These are phyloP conservation scores for Upupa epops DNA, from an alignment of 2,113 vertebrate genomes.

Conservation along the genomic window DNA sequence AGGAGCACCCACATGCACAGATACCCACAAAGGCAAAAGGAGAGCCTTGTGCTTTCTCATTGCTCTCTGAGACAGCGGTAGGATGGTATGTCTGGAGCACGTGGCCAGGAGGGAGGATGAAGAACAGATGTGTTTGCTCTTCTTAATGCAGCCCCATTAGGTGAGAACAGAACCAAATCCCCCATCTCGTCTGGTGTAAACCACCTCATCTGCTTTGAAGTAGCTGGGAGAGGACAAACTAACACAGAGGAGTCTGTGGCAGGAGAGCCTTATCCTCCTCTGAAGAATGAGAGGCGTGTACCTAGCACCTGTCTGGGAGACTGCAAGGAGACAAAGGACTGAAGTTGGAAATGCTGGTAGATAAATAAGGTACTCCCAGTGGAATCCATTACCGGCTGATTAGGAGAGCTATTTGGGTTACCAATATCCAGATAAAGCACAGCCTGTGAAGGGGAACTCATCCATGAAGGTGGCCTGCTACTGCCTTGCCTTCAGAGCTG, in stretches of 20 bases:
- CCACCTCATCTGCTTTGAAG: neutral
- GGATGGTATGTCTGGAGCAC: fast-evolving
- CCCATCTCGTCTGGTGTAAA: neutral
- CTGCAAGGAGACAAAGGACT: constrained; percentile 3
- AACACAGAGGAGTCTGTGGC: neutral
- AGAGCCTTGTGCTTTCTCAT: neutral
- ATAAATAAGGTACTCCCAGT: neutral
- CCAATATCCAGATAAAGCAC: constrained; percentile 58
- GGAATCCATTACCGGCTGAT: constrained; percentile 35
- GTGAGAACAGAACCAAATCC: constrained; percentile 29
- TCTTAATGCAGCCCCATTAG: constrained; percentile 22
- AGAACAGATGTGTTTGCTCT: constrained; percentile 44
- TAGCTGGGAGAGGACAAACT: fast-evolving
- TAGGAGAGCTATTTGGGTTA: constrained; percentile 3
- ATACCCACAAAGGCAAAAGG: neutral
- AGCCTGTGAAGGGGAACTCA: constrained; percentile 2
- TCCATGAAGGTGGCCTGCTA: constrained; percentile 55
- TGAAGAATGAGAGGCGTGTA: neutral
- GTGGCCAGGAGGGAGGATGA: neutral
- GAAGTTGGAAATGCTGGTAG: neutral
- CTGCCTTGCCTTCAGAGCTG: neutral
- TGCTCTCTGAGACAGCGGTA: fast-evolving
- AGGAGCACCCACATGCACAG: neutral
- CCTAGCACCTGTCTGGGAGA: fast-evolving
- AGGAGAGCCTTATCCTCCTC: neutral